These are phyloP conservation scores for Galbula dea DNA, from an alignment of 2,113 vertebrate species.

Conservation along the genomic window DNA sequence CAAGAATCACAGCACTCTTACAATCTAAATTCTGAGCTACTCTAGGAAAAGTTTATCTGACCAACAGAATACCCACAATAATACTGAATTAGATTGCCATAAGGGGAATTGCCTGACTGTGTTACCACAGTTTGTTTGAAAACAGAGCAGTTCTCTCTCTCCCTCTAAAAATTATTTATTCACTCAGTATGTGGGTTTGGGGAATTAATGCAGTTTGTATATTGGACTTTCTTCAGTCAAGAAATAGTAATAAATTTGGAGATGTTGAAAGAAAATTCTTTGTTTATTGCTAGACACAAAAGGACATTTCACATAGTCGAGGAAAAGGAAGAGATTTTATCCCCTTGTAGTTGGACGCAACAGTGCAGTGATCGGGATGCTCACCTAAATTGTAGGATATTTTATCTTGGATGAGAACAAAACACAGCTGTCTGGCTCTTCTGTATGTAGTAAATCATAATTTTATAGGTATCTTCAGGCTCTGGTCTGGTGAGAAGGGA, in stretches of 20 bases:
- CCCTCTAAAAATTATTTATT: conserved; percentile 12
- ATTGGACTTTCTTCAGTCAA: conserved; percentile 10
- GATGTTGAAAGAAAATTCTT: background rate
- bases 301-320: background rate
- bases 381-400: background rate
- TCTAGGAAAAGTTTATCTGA: background rate
- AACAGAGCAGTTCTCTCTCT: background rate
- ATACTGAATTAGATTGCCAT: background rate
- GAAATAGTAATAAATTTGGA: conserved; percentile 16
- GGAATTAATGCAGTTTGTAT: background rate
- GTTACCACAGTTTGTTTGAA: background rate
- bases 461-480: background rate
- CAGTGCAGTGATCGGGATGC: background rate
- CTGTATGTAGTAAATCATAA: background rate
- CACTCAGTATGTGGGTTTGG: conserved; percentile 5
- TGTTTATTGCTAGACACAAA: background rate
- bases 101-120: background rate
- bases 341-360: background rate
- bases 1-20: background rate
- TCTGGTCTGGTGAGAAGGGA: background rate
- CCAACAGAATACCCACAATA: background rate
- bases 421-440: background rate
- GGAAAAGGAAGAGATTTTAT: background rate
- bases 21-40: background rate
- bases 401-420: background rate